A percentile compares a stretch with the other conserved stretches of the same genome.
phyloP scores from a whole-genome alignment of 2,797 vertebrate species.

The Siniperca obscura region DNA sequence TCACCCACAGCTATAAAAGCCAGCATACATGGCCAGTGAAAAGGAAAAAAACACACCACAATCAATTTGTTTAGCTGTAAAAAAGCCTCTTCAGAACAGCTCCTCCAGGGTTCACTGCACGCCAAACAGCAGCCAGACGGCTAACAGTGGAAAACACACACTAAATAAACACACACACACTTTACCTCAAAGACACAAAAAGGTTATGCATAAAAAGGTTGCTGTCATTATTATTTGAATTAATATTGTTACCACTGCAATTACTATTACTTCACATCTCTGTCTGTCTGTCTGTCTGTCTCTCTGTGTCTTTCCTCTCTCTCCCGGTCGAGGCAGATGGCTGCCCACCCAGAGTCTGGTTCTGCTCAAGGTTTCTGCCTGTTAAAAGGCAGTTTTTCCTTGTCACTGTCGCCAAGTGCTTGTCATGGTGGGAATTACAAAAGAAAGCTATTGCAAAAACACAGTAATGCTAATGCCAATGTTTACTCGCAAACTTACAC shows the following conservation, averaged over 20 bases:
- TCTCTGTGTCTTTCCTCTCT: too few relatives aligned
- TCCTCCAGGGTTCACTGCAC: constrained; percentile 4
- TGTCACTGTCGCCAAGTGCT: too few relatives aligned
- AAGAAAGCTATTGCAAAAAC: background rate
- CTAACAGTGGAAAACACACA: background rate
- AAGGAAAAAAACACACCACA: constrained; percentile 24
- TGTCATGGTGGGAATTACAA: too few relatives aligned
- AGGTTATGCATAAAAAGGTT: too few relatives aligned
- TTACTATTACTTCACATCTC: too few relatives aligned
- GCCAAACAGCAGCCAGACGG: constrained; percentile 3
- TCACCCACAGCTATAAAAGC: background rate
- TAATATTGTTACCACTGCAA: too few relatives aligned
- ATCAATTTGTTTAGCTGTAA: background rate
- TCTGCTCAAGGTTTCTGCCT: too few relatives aligned
- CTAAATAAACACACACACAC: background rate
- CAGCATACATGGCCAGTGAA: background rate
- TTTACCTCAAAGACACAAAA: background rate
- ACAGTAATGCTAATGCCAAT: background rate
- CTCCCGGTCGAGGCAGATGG: too few relatives aligned
- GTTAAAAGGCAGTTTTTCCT: too few relatives aligned
- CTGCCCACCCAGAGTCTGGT: too few relatives aligned
- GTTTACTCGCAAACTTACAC: background rate
- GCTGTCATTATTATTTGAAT: too few relatives aligned
- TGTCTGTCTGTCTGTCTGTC: too few relatives aligned
- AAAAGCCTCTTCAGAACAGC: background rate